Evolutionary conservation across 2,113 vertebrate species (phyloP), one percentile per base, ranked within the genome.

Genomic region (Malurus melanocephalus): DNA sequence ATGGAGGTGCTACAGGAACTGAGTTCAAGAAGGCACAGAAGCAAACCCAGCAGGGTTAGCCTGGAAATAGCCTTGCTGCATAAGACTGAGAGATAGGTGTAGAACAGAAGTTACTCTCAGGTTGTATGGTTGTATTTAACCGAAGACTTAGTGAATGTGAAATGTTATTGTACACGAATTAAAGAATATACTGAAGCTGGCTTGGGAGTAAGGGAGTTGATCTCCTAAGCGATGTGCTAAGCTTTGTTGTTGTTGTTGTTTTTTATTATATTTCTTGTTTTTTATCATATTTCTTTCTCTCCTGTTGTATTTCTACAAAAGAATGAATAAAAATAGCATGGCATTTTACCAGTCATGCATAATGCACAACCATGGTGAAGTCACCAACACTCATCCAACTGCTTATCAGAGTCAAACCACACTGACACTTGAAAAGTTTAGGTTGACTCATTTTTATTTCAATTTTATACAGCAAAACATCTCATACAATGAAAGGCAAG

Each of bases 291-390:
- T 61, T 48, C 10, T 88, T 92, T 68, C 11, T 86, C 6, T 83
- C 9, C 27, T 61, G 13, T 45, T 65, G 10, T 68, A 78, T 64
- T 89, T 87, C 75, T 83, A 46, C 30, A 78, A 84, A 92, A 89
- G n/a, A 85, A 65, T 59, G 8, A 65, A 77, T 52, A 85, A 88
- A 88, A 64, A 61, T 52, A 88, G 38, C 59, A 66, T 88, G 51
- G 27, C 16, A 32, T 94, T 92, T 69, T 80, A 66, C 60, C 28
- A 69, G 87, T 68, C 60, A 67, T 35, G 13, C 14, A 51, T 77
- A 85, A 90, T n/a, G 38, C 18, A 45, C 12, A 92, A 46, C 55
- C 67, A 93, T 92, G 88, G 84, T 94, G 92, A 94, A 95, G 66
- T 90, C 64, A 87, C 51, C 86, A 90, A 80, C 49, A 85, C 30